These are phyloP conservation scores for Agonopterix alstromeriana DNA, from an alignment of 2,888 invertebrate species.

Conservation along the genomic window DNA sequence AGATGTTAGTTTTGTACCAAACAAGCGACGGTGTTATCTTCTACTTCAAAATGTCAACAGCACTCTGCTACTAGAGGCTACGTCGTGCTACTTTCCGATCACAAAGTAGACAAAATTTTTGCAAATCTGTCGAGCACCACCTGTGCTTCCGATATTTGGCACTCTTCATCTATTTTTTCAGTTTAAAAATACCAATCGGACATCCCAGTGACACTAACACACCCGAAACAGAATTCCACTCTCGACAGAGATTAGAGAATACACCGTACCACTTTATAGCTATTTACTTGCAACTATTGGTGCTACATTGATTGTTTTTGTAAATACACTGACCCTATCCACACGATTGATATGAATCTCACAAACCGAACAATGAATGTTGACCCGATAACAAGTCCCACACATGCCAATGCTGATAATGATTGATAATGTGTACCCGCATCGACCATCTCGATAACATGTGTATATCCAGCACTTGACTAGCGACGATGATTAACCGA, in stretches of 20 bases:
- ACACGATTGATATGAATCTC: neutral
- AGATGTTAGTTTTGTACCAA: conserved; percentile 22
- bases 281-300: conserved; percentile 21
- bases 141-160: conserved; percentile 71
- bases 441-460: conserved; percentile 17
- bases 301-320: conserved; percentile 26
- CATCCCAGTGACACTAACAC: conserved; percentile 28
- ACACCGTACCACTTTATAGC: conserved; percentile 35
- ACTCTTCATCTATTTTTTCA: conserved; percentile 58
- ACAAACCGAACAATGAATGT: conserved; percentile 6
- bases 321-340: conserved; percentile 33
- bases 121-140: conserved; percentile 67
- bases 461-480: conserved; percentile 1
- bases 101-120: conserved; percentile 62
- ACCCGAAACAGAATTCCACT: conserved; percentile 34
- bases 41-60: conserved; percentile 26
- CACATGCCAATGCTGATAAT: conserved; percentile 7
- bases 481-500: neutral
- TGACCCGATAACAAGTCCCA: conserved; percentile 3
- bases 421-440: conserved; percentile 19
- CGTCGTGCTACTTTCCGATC: conserved; percentile 48
- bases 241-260: conserved; percentile 15
- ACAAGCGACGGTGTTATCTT: conserved; percentile 37
- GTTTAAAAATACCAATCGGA: conserved; percentile 36
- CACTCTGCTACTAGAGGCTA: conserved; percentile 43